Base-by-base conservation (phyloP, 2,797 vertebrate species). In the Picus viridis region DNA sequence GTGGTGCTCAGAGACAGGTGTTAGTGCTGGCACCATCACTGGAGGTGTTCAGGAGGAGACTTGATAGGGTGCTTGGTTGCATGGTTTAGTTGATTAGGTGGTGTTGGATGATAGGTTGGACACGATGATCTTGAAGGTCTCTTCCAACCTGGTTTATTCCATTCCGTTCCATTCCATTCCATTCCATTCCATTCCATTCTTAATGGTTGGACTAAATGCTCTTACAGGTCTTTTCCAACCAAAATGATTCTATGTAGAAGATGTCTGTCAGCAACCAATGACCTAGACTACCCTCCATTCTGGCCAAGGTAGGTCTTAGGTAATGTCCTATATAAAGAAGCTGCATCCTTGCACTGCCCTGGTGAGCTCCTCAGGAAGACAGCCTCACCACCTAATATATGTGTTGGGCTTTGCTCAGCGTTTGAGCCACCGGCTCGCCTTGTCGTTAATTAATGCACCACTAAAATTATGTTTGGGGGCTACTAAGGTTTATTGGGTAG, bases 401-500 rank as follows among this genome's bases (percentile, higher is more conserved):
- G 65, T 81, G 29, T 12, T 26, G 87, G 87, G 81, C 58, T 92
- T 56, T 34, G n/a, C 79, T 90, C 61, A 68, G 83, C 85, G 91
- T 89, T 68, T 49, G 87, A 89, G 75, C 82, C 67, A 63, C 15
- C 0, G 2, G 74, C 89, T 91, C 58, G 87, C 95, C 93, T 92
- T 83, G 92, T 23, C 67, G 85, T 95, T 97, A 97, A 97, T 97
- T 96, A 97, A 96, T 81, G 88, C 76, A 74, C 27, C 5, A 2
- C 90, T 94, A 83, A 93, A 94, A 95, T 95, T 96, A 96, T 92
- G 85, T 95, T 97, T 95, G 78, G 93, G 92, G 80, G 96, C 95
- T 83, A 92, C 93, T 73, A 94, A 84, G 71, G 86, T 96, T 98
- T 95, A 91, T 79, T 96, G 93, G 95, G 94, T 96, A 97, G 90